A percentile compares a stretch with the other conserved stretches of the same genome.
Evolutionary conservation across 2,113 vertebrate genomes (phyloP).

Genomic region (Clarias gariepinus): DNA sequence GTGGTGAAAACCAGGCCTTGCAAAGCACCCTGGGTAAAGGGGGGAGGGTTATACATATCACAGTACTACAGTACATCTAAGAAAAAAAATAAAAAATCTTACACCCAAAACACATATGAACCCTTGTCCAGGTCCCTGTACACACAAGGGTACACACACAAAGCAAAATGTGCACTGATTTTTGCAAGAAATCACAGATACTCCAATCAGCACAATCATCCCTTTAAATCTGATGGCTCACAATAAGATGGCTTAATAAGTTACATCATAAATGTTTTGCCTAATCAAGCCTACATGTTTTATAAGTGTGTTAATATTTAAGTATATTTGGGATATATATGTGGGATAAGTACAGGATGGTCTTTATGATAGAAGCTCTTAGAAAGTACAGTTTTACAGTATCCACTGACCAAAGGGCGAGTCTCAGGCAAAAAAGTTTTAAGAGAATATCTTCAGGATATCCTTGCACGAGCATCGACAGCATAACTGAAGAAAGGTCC

Average conservation of each 20-base stretch:
- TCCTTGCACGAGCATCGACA: background rate
- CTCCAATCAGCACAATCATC: background rate
- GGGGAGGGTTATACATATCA: conserved; percentile 53
- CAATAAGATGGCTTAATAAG: background rate
- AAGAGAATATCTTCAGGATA: background rate
- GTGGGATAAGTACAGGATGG: background rate
- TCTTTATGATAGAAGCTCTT: background rate
- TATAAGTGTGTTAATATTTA: background rate
- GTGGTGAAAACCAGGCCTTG: conserved; percentile 70
- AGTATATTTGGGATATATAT: too few species aligned
- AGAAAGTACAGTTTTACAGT: background rate
- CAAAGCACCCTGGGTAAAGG: conserved; percentile 60
- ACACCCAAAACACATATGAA: conserved; percentile 18
- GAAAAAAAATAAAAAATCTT: conserved; percentile 10
- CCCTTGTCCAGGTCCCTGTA: background rate
- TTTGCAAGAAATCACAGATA: conserved; percentile 13
- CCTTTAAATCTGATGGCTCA: background rate
- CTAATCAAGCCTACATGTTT: background rate
- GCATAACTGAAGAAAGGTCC: background rate
- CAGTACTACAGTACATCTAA: conserved; percentile 39
- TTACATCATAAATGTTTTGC: background rate
- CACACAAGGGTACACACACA: background rate
- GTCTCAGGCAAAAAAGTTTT: background rate
- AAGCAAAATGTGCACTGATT: conserved; percentile 13
- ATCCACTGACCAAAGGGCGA: background rate